These are phyloP conservation scores for Eurystomus glaucurus DNA, from an alignment of 2,797 vertebrate genomes.

Conservation along the genomic window DNA sequence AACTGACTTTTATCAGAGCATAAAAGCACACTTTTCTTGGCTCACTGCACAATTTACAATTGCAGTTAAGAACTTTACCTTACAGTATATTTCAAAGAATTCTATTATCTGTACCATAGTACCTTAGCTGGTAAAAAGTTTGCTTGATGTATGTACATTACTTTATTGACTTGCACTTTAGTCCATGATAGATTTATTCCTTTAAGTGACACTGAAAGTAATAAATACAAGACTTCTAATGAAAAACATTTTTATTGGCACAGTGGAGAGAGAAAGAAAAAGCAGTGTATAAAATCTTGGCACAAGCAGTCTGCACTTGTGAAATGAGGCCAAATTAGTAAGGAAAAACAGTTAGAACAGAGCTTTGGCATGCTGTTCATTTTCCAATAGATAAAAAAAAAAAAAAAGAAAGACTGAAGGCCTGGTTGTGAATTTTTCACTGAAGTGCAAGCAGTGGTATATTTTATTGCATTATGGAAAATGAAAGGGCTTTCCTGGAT, in stretches of 20 bases:
- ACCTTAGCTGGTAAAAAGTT: conserved; percentile 39
- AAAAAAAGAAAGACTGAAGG: not conserved
- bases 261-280: conserved; percentile 32
- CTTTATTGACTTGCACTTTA: conserved; percentile 73
- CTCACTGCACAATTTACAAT: conserved; percentile 29
- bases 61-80: conserved; percentile 29
- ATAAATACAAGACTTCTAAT: conserved; percentile 63
- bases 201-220: conserved; percentile 57
- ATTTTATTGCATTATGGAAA: not conserved
- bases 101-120: not conserved
- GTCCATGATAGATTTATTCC: conserved; percentile 65
- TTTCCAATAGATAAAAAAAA: not conserved
- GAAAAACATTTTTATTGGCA: conserved; percentile 57
- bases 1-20: not conserved
- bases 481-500: not conserved
- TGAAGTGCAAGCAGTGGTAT: not conserved
- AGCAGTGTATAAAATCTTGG: conserved; percentile 37
- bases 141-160: conserved; percentile 43
- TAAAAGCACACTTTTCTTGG: conserved; percentile 25
- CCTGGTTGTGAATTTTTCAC: not conserved
- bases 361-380: not conserved
- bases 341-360: not conserved
- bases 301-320: not conserved
- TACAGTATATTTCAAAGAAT: conserved; percentile 50
- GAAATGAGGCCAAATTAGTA: conserved; percentile 46